These are phyloP conservation scores for Cerceris rybyensis DNA, from an alignment of 2,888 invertebrate genomes.

Conservation along the genomic window DNA sequence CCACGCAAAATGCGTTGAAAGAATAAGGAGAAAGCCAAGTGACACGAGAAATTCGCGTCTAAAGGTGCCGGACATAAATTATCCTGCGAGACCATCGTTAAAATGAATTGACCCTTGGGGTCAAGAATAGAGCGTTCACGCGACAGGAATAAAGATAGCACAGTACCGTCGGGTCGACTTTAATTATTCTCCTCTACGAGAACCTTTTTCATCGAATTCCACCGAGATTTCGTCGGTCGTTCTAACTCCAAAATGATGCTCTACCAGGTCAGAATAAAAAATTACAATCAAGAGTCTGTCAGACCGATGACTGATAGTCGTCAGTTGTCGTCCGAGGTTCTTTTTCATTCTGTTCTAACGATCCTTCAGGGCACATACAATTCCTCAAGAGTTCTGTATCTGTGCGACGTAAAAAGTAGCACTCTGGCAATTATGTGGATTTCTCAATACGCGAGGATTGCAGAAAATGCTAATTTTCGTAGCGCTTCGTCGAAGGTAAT, in stretches of 20 bases:
- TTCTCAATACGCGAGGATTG: no score
- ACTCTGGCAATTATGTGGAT: no score
- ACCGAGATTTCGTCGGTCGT: neutral
- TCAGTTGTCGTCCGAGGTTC: neutral
- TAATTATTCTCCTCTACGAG: conserved; percentile 61
- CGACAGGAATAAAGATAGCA: conserved; percentile 66
- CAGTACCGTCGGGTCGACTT: conserved; percentile 36
- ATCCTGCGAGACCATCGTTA: conserved; percentile 55
- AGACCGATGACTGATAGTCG: conserved; percentile 36
- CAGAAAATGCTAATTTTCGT: no score
- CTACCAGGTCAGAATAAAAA: neutral
- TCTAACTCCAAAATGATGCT: neutral
- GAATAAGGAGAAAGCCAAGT: conserved; percentile 2
- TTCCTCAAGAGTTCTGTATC: neutral
- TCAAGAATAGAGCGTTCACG: conserved; percentile 61
- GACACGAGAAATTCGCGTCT: conserved; percentile 44
- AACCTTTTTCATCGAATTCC: conserved; percentile 46
- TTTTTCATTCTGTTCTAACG: neutral
- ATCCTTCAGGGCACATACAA: neutral
- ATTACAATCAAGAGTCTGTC: conserved; percentile 39
- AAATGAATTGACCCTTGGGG: conserved; percentile 66
- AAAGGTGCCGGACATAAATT: conserved; percentile 59
- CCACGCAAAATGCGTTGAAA: conserved; percentile 15
- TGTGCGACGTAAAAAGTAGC: neutral
- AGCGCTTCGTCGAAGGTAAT: no score